Percentiles rank a stretch among this genome's conserved stretches.
phyloP scores from a whole-genome alignment of 2,797 vertebrate genomes.

The Sarcophilus harrisii region DNA sequence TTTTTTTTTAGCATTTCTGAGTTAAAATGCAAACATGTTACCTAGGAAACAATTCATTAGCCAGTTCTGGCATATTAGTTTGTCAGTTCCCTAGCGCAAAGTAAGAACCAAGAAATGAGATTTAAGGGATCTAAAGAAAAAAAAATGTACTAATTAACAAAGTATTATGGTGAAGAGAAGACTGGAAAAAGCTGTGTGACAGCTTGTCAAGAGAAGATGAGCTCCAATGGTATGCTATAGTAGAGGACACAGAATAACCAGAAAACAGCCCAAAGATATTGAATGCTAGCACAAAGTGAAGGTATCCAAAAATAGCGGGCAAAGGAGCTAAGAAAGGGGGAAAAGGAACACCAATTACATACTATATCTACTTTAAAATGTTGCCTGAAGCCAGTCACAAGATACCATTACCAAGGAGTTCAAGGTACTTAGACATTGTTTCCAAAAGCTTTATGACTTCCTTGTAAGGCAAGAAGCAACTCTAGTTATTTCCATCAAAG shows the following conservation, averaged over 20 bases:
- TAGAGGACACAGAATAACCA: not conserved
- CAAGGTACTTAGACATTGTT: not conserved
- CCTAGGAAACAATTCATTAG: not conserved
- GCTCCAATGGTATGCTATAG: not conserved
- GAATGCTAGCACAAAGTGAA: not conserved
- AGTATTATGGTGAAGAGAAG: not conserved
- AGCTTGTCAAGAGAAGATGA: not conserved
- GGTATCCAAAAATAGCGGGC: not conserved
- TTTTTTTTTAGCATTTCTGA: not conserved
- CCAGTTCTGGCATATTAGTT: not conserved
- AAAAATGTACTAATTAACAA: not conserved
- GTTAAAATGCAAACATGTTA: not conserved
- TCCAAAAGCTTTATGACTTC: slow-evolving; percentile 6
- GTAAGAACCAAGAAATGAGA: not conserved
- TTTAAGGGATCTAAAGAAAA: not conserved
- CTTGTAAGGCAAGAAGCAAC: not conserved
- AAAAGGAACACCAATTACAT: not conserved
- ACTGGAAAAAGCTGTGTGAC: not conserved
- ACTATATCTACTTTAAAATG: not conserved
- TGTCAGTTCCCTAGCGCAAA: not conserved
- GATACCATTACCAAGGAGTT: not conserved
- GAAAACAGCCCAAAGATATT: not conserved
- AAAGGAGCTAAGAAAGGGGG: not conserved
- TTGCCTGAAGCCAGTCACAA: not conserved
- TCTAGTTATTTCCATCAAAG: slow-evolving; percentile 8